Evolutionary conservation across 2,113 vertebrate species (phyloP), one percentile per base, ranked within the genome.

Genomic region (Eubucco bourcierii): DNA sequence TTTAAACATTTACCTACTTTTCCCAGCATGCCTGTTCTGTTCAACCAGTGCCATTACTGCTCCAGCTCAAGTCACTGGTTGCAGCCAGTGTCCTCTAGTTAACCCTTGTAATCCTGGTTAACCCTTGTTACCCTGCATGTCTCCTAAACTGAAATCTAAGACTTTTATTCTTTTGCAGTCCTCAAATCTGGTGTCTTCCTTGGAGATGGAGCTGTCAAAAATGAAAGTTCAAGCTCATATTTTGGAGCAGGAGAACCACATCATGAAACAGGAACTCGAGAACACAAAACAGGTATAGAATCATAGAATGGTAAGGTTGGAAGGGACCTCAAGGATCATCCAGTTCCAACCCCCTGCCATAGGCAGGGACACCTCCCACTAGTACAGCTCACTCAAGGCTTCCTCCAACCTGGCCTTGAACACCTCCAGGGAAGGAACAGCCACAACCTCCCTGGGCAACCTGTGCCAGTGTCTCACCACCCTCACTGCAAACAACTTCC

Each of bases 161-260:
- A 25, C 21, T 72, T 77, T 39, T 25, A 0, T 21, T 87, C 44
- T 53, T 55, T 66, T 53, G 53, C 88, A 98, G 98, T 97, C 97
- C 3, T 97, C 97, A 10, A 90, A 89, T 9, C 11, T 96, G 91
- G 98, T 99, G 90, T 98, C 97, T 2, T 98, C 98, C 83, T 90
- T 99, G 97, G 98, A 99, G 96, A 90, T 94, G 58, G 98, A 99
- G 94, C 95, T 99, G 80, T 98, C 97, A 34, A 95, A 98, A 95
- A 90, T 98, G 88, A 98, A 98, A 96, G 94, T 97, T 58, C 98
- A 98, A 53, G 93, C 95, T 41, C 97, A 89, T 34, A 60, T 97
- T 1, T 77, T 99, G 95, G 97, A 99, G 92, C 97, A 98, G 84
- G 98, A 98, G 91, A 99, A 98, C 79, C 64, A 88, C 39, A 92